Percentiles rank a stretch among this genome's conserved stretches.
Conservation (phyloP, 37 sponge, comb jelly and placozoan genomes). For the Ephydatia muelleri region DNA sequence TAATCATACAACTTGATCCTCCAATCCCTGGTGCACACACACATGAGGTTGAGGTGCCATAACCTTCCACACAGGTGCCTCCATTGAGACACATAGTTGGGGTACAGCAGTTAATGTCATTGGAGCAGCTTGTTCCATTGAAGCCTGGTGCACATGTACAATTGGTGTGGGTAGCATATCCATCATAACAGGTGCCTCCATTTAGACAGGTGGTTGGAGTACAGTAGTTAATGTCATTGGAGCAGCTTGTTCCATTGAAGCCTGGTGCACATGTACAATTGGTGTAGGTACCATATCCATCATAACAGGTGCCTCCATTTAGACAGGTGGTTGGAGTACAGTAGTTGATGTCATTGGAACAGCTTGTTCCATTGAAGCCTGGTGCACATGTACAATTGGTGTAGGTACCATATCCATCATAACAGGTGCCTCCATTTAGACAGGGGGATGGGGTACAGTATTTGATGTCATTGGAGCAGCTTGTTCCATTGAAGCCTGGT, state of each 20-base stretch:
- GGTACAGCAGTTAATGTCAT: constrained; percentile 11
- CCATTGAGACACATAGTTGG: constrained; percentile 41
- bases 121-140: constrained; percentile 46
- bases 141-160: constrained; percentile 46
- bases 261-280: constrained; percentile 27
- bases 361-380: constrained; percentile 15
- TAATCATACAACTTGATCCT: background rate
- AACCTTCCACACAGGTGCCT: constrained; percentile 58
- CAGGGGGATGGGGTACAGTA: constrained; percentile 37
- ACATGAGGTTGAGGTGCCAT: constrained; percentile 13
- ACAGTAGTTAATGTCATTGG: constrained; percentile 30
- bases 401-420: constrained; percentile 30
- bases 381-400: background rate
- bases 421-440: constrained; percentile 65
- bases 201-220: constrained; percentile 34
- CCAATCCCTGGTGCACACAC: background rate
- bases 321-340: constrained; percentile 14
- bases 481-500: constrained; percentile 47
- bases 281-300: constrained; percentile 6
- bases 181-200: constrained; percentile 61
- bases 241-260: constrained; percentile 49
- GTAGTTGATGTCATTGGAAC: background rate
- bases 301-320: constrained; percentile 38
- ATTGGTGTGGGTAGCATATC: constrained; percentile 14
- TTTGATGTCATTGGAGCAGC: constrained; percentile 31